Conservation (phyloP, 1,140 invertebrate genomes). For the Homalodisca vitripennis region DNA sequence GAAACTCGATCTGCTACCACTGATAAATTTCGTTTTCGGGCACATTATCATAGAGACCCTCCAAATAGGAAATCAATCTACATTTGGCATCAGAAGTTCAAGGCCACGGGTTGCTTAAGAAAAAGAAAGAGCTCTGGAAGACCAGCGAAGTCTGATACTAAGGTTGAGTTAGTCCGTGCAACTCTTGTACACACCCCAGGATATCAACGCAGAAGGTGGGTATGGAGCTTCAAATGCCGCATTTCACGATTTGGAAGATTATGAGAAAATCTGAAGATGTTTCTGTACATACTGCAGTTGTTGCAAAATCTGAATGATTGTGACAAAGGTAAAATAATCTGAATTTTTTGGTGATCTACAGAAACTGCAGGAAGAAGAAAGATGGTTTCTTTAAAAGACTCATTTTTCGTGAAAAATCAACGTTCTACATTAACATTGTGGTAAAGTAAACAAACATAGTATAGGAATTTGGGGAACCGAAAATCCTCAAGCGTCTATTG, state of each 20-base stretch:
- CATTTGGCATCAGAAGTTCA: background rate
- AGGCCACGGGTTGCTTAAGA: background rate
- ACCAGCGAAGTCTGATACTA: background rate
- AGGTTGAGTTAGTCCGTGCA: constrained; percentile 3
- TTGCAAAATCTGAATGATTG: background rate
- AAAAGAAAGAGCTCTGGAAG: background rate
- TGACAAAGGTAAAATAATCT: background rate
- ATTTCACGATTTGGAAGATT: too few relatives aligned
- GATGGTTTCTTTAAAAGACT: too few relatives aligned
- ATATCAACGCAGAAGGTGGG: constrained; percentile 5
- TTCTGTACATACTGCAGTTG: too few relatives aligned
- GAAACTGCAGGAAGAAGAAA: background rate
- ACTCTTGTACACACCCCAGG: background rate
- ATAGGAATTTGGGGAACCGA: too few relatives aligned
- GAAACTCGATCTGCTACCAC: background rate
- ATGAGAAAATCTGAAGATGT: background rate
- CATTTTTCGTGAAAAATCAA: too few relatives aligned
- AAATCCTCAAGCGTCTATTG: too few relatives aligned
- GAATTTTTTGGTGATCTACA: background rate
- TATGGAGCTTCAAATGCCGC: too few relatives aligned
- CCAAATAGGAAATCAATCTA: background rate
- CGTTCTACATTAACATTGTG: too few relatives aligned
- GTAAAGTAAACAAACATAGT: too few relatives aligned
- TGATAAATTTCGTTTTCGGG: background rate
- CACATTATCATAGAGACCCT: constrained; percentile 8